Evolutionary conservation across 1,140 invertebrate genomes (phyloP).

Genomic region (Magallana ariakensis): DNA sequence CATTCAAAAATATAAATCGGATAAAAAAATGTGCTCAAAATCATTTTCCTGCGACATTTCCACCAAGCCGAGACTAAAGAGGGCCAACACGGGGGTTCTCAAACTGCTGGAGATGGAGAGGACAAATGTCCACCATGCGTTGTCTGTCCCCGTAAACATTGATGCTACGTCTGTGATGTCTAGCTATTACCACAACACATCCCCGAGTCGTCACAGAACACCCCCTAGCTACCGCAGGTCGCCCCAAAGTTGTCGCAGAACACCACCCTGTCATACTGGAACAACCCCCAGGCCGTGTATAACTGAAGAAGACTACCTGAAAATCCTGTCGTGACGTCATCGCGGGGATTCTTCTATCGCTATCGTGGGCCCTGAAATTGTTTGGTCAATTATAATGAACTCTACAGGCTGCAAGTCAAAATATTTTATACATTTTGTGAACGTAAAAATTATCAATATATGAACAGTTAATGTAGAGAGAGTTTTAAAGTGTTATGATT

Average conservation of each 20-base stretch:
- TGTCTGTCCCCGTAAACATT: not conserved
- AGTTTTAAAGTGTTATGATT: too few relatives aligned
- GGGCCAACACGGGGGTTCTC: not conserved
- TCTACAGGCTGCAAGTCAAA: not conserved
- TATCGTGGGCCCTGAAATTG: not conserved
- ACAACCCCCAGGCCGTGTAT: not conserved
- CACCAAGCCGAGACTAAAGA: not conserved
- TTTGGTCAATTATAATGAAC: not conserved
- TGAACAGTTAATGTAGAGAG: too few relatives aligned
- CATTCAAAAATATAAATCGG: slow-evolving; percentile 8
- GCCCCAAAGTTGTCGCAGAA: too few relatives aligned
- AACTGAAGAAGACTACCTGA: not conserved
- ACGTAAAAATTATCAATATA: too few relatives aligned
- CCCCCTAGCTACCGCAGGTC: not conserved
- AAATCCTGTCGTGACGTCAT: not conserved
- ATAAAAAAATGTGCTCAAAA: not conserved
- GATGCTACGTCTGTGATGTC: not conserved
- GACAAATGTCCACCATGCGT: not conserved
- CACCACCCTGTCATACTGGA: too few relatives aligned
- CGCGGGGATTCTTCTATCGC: too few relatives aligned
- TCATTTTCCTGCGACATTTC: not conserved
- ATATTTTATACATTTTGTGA: not conserved
- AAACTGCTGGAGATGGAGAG: not conserved
- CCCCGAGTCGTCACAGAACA: not conserved
- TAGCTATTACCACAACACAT: not conserved